These are phyloP conservation scores for Speoplatyrhinus poulsoni DNA, from an alignment of 2,113 vertebrate genomes.

Conservation along the genomic window DNA sequence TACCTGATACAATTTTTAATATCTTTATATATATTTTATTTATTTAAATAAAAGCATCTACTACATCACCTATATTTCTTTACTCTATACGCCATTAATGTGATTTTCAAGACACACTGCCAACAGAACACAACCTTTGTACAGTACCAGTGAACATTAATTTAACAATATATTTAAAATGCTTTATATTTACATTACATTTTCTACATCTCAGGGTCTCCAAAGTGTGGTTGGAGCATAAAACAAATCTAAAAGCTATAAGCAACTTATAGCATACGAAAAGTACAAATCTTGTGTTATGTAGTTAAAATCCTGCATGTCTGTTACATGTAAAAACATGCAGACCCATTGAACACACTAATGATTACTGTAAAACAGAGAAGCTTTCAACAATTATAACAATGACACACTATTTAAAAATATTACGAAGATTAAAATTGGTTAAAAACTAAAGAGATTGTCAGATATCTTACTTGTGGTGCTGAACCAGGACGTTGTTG, in stretches of 20 bases:
- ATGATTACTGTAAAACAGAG: no score
- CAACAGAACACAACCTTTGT: no score
- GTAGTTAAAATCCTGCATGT: no score
- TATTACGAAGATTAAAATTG: background rate
- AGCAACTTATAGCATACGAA: no score
- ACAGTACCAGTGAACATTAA: conserved; percentile 6
- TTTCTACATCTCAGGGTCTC: background rate
- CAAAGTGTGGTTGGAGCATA: background rate
- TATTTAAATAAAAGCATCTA: no score
- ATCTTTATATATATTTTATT: no score
- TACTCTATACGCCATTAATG: background rate
- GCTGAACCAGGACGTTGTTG: conserved; percentile 40
- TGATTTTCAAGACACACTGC: conserved; percentile 8
- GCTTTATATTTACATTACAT: background rate
- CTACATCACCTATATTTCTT: background rate
- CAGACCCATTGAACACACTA: background rate
- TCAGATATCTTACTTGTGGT: conserved; percentile 56
- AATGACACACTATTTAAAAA: no score
- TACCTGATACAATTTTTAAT: no score
- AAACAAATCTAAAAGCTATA: no score
- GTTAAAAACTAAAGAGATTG: conserved; percentile 1
- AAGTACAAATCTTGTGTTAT: no score
- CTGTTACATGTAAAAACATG: background rate
- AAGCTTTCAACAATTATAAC: no score
- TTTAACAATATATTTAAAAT: background rate